A percentile compares a stretch with the other conserved stretches of the same genome.
phyloP scores from a whole-genome alignment of 2,797 vertebrate species.

The Simalia tracyae region DNA sequence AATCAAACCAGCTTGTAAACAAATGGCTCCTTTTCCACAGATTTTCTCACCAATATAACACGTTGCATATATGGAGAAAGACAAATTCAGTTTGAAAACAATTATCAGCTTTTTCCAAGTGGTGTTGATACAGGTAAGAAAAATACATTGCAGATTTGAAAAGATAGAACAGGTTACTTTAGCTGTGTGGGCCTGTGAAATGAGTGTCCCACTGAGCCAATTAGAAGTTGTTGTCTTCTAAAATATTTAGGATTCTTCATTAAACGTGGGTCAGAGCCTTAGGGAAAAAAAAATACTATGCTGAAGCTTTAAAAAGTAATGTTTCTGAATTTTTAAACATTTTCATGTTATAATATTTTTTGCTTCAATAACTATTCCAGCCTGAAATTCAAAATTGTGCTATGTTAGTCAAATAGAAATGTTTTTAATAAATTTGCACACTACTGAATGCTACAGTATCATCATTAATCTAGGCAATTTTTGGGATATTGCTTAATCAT shows the following conservation, averaged over 20 bases:
- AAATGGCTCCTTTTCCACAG: constrained; percentile 46
- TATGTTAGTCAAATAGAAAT: constrained; percentile 27
- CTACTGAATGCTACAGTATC: background rate
- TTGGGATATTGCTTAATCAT: constrained; percentile 1
- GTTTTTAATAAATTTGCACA: constrained; percentile 54
- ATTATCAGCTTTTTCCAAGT: constrained; percentile 52
- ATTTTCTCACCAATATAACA: constrained; percentile 50
- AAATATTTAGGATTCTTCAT: background rate
- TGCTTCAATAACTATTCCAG: background rate
- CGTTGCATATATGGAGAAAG: constrained; percentile 45
- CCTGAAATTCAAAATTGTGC: constrained; percentile 9
- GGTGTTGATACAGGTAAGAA: constrained; percentile 41
- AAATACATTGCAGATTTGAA: constrained; percentile 35
- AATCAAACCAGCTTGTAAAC: constrained; percentile 34
- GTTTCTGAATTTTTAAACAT: background rate
- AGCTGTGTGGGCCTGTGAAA: background rate
- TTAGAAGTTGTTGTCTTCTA: background rate
- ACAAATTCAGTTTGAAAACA: constrained; percentile 53
- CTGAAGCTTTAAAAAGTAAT: background rate
- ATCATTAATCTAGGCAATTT: fast-evolving
- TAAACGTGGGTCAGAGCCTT: background rate
- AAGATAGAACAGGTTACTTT: constrained; percentile 6
- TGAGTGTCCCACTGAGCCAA: background rate
- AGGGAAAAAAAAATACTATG: background rate
- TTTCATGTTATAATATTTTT: background rate